phyloP scores from a whole-genome alignment of 2,888 invertebrate genomes.

The Xanthorhoe designata region DNA sequence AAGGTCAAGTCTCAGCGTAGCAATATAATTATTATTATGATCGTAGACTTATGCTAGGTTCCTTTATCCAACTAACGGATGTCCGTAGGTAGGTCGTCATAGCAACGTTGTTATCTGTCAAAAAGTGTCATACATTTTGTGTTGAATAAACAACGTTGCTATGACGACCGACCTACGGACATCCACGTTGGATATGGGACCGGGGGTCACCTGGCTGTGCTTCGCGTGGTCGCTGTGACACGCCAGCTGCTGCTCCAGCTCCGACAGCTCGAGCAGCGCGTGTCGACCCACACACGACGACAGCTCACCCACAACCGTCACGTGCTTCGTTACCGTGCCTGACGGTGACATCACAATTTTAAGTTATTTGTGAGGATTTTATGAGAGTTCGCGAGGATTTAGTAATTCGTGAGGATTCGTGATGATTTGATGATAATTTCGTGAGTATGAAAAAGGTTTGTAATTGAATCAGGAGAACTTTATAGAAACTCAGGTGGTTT shows the following conservation, averaged over 20 bases:
- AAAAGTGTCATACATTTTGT: no score
- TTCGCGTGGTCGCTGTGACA: constrained; percentile 94
- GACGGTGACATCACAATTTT: no score
- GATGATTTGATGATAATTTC: not conserved
- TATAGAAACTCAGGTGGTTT: no score
- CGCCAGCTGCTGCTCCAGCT: constrained; percentile 96
- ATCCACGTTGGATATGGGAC: no score
- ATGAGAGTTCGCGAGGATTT: not conserved
- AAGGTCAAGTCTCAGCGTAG: no score
- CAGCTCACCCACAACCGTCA: constrained; percentile 98
- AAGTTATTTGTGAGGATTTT: not conserved
- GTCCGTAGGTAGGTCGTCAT: no score
- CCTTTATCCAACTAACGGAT: no score
- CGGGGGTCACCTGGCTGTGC: constrained; percentile 89
- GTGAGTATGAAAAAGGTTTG: not conserved
- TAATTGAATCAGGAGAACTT: not conserved
- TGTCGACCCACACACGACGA: constrained; percentile 92
- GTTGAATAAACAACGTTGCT: no score
- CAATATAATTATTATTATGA: no score
- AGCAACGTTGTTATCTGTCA: no score
- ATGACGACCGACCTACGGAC: no score
- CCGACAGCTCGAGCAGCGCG: constrained; percentile 95
- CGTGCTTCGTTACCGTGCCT: constrained; percentile 98
- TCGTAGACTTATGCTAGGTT: no score
- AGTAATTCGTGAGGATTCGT: not conserved